Base-by-base conservation (phyloP, 2,113 vertebrate genomes). In the Panthera tigris region DNA sequence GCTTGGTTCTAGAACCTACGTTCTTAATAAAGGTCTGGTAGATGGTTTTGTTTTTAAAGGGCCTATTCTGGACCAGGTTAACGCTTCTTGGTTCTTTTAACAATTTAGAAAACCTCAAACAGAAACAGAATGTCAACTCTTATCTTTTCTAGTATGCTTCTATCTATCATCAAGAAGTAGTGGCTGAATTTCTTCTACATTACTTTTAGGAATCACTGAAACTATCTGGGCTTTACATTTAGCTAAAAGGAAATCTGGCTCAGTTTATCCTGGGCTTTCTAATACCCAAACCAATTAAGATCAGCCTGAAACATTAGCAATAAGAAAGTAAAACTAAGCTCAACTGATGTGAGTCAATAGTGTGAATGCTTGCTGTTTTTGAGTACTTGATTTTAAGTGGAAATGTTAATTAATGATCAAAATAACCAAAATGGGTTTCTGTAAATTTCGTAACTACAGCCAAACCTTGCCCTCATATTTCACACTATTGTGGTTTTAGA, bases 251-350 rank as follows among this genome's bases (percentile, higher is more conserved):
- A 95, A 96, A 45, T 68, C 11, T 92, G 23, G 11, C 8, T 95
- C 2, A 74, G 74, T 39, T 68, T 85, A 55, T 84, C 65, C 36
- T 86, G 88, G 31, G 11, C 36, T 83, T 98, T 96, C 31, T 95
- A 87, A n/a, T n/a, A 90, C 16, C 4, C 18, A 78, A 89, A 81
- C 19, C 19, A 83, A 63, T 69, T 68, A 84, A 78, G 10, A 61
- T 45, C 23, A 69, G 57, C 12, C 13, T 57, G 12, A 10, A 48
- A 84, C 3, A 65, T 84, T 50, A 55, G 12, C 86, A 66, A 11
- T 27, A 52, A 84, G 57, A 94, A 91, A 91, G 65, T 74, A 71
- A 94, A 96, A 65, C 4, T 15, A 80, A 93, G 21, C 27, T 73
- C 29, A 33, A 45, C 18, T 5, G 73, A 63, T 94, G 65, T n/a